phyloP scores from a whole-genome alignment of 2,888 invertebrate genomes.

The Caenorhabditis sp. region DNA sequence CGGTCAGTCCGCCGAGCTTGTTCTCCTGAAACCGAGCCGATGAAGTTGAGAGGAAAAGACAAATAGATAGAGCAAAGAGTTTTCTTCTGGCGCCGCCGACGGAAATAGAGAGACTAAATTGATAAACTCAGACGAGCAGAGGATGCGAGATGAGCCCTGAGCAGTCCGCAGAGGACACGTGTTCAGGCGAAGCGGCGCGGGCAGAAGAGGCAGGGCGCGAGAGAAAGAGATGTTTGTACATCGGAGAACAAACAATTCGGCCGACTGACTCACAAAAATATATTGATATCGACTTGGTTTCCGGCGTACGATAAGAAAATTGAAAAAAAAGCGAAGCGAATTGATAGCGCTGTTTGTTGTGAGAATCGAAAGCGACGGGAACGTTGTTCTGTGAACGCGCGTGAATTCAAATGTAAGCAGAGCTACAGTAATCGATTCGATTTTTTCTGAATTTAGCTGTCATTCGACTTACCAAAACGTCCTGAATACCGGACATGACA shows the following conservation, averaged over 20 bases:
- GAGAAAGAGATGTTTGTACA: slow-evolving; percentile 18
- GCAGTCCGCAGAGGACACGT: slow-evolving; percentile 29
- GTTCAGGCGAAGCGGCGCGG: slow-evolving; percentile 8
- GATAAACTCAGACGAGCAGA: slow-evolving; percentile 38
- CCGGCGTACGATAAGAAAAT: no score
- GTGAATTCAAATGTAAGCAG: no score
- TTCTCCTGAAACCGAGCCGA: slow-evolving; percentile 32
- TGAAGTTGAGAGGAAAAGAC: background rate
- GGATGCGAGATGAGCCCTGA: slow-evolving; percentile 11
- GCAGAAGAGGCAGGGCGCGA: background rate
- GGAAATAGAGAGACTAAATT: background rate
- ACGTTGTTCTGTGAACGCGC: background rate
- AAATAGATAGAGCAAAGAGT: background rate
- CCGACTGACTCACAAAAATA: slow-evolving; percentile 18
- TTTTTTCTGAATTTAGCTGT: no score
- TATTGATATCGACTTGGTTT: slow-evolving; percentile 25
- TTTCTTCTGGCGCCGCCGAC: background rate
- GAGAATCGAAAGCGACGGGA: slow-evolving; percentile 3
- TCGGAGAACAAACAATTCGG: slow-evolving; percentile 34
- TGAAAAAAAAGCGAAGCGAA: no score
- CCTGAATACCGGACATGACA: slow-evolving; percentile 62
- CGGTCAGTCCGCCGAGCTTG: slow-evolving; percentile 46
- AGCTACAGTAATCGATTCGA: no score
- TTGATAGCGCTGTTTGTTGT: no score
- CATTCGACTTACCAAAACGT: slow-evolving; percentile 62